Evolutionary conservation across 2,888 invertebrate species (phyloP), one percentile per base, ranked within the genome.

Genomic region (Craniophora ligustri): DNA sequence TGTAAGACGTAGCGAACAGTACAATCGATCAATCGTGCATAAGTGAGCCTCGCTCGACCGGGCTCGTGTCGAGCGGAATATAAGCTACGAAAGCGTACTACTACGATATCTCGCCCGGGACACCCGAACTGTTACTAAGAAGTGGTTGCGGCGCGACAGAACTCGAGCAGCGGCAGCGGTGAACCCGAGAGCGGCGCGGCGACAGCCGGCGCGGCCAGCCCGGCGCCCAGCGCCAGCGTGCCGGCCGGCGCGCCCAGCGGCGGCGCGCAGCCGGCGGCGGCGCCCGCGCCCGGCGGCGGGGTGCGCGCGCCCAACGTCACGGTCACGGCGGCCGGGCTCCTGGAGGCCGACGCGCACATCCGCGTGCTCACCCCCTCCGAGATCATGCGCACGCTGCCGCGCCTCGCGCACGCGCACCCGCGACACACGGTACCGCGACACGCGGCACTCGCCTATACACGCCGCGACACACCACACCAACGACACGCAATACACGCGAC

Each of bases 361-460:
- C 96, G 97, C 91, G 97, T 97, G 93, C 95, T 97, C 90, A 97
- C 97, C 84, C 97, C 97, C 84, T 97, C 97, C 81, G 97, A 97
- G 95, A 97, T 97, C 92, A 97, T 97, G 97, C 96, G 97, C 95
- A 97, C 97, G 88, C 95, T 97, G 94, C 97, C 97, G 89, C 96
- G 96, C 91, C 95, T 97, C 92, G 95, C 95, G 95, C 95, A 94
- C 95, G 95, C 75, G 75, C 76, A 67, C 75, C 69, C 74, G 67
- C 80, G 75, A 76, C 78, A 71, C 68, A 75, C 76, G 67, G 80
- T 65, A 64, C 67, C 69, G 63, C 61, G 68, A 40, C 75, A 70
- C 47, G 36, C 35, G 35, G 77, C 62, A 41, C 76, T 59, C 71
- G 55, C 76, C 61, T 69, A 60, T 70, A 50, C 76, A 65, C 75